These are phyloP conservation scores for Oncorhynchus clarkii DNA, from an alignment of 2,113 vertebrate species.

Conservation along the genomic window DNA sequence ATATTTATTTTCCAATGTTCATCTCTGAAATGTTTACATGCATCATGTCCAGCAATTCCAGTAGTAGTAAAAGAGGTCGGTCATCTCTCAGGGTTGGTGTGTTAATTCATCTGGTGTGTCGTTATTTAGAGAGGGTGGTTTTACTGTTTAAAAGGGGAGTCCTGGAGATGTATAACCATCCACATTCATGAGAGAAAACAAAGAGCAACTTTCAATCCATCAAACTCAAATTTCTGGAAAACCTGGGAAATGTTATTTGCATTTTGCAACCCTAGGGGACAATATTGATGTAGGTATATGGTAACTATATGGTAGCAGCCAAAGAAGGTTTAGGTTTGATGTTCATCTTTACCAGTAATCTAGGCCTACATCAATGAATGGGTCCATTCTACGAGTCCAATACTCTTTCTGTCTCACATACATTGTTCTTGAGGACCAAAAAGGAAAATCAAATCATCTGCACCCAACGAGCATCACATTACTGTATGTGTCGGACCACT, in stretches of 20 bases:
- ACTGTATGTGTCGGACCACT: not conserved
- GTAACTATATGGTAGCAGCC: not conserved
- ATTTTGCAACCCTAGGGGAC: too few species aligned
- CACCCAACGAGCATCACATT: not conserved
- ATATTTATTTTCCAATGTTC: slow-evolving; percentile 50
- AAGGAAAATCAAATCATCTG: not conserved
- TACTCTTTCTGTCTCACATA: not conserved
- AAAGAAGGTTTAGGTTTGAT: not conserved
- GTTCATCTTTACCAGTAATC: not conserved
- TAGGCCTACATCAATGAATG: not conserved
- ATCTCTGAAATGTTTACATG: slow-evolving; percentile 61
- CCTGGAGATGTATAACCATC: not conserved
- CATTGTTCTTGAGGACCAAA: slow-evolving; percentile 31
- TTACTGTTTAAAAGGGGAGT: not conserved
- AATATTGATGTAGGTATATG: not conserved
- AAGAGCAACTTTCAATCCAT: too few species aligned
- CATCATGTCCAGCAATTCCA: slow-evolving; percentile 66
- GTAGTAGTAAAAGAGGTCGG: slow-evolving; percentile 35
- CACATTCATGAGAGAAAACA: slow-evolving; percentile 14
- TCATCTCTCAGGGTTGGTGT: slow-evolving; percentile 9
- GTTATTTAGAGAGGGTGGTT: not conserved
- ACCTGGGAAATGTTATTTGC: too few species aligned
- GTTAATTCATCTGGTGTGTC: not conserved
- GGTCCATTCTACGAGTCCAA: not conserved
- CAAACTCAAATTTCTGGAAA: too few species aligned